Percentiles rank a stretch among this genome's conserved stretches.
Evolutionary conservation across 2,888 invertebrate genomes (phyloP).

Genomic region (Callinectes sapidus): DNA sequence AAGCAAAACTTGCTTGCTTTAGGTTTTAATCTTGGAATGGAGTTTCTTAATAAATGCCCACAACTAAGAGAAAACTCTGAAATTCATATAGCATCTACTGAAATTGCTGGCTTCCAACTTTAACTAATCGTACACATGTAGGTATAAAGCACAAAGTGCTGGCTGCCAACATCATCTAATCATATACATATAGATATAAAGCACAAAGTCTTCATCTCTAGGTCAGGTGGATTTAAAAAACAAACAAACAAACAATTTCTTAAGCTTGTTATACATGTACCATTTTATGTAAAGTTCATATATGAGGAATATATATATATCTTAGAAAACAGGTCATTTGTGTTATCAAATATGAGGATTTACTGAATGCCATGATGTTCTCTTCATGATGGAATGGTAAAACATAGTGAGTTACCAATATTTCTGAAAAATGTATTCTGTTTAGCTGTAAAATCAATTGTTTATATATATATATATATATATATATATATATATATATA

Average conservation of each 20-base stretch:
- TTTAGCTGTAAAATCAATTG: too few species aligned
- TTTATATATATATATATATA: neutral
- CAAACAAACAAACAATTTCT: conserved; percentile 14
- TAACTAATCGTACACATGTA: neutral
- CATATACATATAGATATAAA: neutral
- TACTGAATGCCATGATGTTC: neutral
- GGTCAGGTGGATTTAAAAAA: neutral
- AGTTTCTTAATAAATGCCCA: neutral
- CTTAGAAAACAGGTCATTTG: neutral
- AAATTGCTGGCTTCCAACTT: neutral
- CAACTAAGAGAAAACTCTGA: neutral
- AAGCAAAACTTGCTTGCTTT: neutral
- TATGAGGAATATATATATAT: neutral
- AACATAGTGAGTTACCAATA: too few species aligned
- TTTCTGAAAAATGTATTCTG: too few species aligned
- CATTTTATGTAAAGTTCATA: neutral
- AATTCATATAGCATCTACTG: neutral
- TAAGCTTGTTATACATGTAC: neutral
- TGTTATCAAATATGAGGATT: neutral
- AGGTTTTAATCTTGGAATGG: neutral
- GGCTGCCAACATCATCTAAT: conserved; percentile 13
- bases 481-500: conserved; percentile 53
- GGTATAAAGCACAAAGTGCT: neutral
- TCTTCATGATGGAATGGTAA: too few species aligned
- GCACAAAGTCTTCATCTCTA: neutral